phyloP scores from a whole-genome alignment of 2,113 vertebrate species.

The Pelecanus crispus region DNA sequence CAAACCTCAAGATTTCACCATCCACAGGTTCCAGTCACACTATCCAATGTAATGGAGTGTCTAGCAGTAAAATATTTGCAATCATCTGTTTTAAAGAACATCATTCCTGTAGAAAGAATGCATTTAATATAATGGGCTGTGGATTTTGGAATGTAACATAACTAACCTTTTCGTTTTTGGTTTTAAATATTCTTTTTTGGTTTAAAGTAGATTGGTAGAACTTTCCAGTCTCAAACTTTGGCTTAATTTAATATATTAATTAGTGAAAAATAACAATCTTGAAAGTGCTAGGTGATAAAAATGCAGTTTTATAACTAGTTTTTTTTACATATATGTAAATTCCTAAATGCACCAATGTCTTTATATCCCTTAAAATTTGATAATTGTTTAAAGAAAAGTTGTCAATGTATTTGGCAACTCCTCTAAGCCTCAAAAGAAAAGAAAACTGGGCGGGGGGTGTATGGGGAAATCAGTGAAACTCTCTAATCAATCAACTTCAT shows the following conservation, averaged over 20 bases:
- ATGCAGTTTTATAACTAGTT: conserved; percentile 68
- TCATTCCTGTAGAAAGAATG: conserved; percentile 79
- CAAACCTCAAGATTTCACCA: conserved; percentile 72
- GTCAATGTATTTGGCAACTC: conserved; percentile 21
- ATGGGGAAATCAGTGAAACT: conserved; percentile 29
- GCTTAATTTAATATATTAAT: conserved; percentile 82
- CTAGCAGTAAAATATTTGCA: conserved; percentile 78
- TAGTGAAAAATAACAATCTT: conserved; percentile 70
- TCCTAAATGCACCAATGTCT: conserved; percentile 60
- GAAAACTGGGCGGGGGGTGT: background rate
- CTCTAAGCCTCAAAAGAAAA: conserved; percentile 9
- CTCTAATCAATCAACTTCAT: conserved; percentile 38
- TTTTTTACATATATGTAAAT: conserved; percentile 66
- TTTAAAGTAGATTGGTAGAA: conserved; percentile 70
- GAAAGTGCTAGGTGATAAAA: conserved; percentile 65
- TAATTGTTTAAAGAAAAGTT: conserved; percentile 52
- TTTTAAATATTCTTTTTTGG: conserved; percentile 65
- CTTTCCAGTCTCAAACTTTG: conserved; percentile 69
- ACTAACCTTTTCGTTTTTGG: conserved; percentile 75
- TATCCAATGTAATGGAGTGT: conserved; percentile 73
- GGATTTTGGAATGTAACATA: conserved; percentile 78
- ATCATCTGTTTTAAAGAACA: conserved; percentile 71
- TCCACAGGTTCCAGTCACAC: conserved; percentile 71
- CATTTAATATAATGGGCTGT: conserved; percentile 73
- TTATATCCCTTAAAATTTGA: conserved; percentile 61